Conservation (phyloP, 2,797 vertebrate genomes). For the Bucorvus abyssinicus region DNA sequence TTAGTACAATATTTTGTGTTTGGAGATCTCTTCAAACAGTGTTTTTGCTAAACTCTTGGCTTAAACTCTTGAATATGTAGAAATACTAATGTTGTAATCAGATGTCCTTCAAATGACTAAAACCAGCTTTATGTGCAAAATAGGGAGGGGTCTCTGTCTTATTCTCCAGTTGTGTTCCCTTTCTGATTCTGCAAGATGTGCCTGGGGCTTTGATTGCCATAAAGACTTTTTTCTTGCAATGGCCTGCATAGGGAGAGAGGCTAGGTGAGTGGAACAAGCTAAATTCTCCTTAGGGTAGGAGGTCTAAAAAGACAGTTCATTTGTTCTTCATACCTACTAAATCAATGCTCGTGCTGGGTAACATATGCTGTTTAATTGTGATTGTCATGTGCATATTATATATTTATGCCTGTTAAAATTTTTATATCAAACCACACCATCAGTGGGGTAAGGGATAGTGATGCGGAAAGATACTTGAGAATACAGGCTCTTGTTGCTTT, state of each 20-base stretch:
- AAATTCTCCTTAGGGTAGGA: not conserved
- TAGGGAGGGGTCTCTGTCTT: not conserved
- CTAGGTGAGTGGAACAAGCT: not conserved
- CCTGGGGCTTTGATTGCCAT: not conserved
- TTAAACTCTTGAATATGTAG: not conserved
- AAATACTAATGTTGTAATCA: not conserved
- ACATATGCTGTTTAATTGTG: not conserved
- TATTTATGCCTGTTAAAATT: not conserved
- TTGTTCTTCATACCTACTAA: not conserved
- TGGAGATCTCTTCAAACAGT: not conserved
- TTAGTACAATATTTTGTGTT: not conserved
- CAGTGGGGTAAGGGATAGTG: not conserved
- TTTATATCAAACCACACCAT: not conserved
- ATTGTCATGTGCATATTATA: not conserved
- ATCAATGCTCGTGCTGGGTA: not conserved
- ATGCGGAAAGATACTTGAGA: not conserved
- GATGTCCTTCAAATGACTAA: not conserved
- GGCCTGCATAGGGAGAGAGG: not conserved
- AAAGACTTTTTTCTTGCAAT: not conserved
- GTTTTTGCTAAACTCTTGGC: not conserved
- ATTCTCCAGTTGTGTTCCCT: not conserved
- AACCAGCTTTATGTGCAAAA: not conserved
- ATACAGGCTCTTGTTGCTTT: not conserved
- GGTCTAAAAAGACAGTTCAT: not conserved
- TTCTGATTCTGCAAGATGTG: not conserved